phyloP scores from a whole-genome alignment of 2,797 vertebrate genomes.

The Anabas testudineus region DNA sequence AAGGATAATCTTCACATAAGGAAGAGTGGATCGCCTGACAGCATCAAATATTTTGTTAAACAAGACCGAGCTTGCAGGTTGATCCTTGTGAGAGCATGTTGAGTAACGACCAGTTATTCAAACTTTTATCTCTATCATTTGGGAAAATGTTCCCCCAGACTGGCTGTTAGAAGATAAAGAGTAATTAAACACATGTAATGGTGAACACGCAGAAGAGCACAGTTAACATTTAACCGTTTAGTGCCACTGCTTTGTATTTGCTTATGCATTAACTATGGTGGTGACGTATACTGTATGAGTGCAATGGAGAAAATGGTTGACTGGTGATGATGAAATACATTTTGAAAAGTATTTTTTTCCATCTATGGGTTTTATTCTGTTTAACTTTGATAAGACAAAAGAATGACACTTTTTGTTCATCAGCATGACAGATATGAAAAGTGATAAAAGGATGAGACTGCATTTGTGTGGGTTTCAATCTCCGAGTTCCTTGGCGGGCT shows the following conservation, averaged over 20 bases:
- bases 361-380: neutral
- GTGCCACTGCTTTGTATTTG: neutral
- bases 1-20: conserved; percentile 16
- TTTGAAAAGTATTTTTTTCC: neutral
- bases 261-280: neutral
- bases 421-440: neutral
- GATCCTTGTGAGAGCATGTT: conserved; percentile 60
- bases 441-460: neutral
- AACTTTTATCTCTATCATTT: conserved; percentile 54
- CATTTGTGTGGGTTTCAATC: conserved; percentile 38
- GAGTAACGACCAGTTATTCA: conserved; percentile 52
- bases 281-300: neutral
- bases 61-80: conserved; percentile 64
- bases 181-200: conserved; percentile 17
- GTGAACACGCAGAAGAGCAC: neutral
- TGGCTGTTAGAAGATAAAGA: conserved; percentile 31
- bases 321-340: neutral
- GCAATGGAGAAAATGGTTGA: neutral
- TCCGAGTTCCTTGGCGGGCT: conserved; percentile 36
- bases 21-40: conserved; percentile 7
- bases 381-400: neutral
- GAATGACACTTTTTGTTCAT: neutral
- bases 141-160: conserved; percentile 32
- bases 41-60: conserved; percentile 66
- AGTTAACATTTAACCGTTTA: conserved; percentile 22